These are phyloP conservation scores for Allolobophora icterica DNA, from an alignment of 2,888 invertebrate species.

Conservation along the genomic window DNA sequence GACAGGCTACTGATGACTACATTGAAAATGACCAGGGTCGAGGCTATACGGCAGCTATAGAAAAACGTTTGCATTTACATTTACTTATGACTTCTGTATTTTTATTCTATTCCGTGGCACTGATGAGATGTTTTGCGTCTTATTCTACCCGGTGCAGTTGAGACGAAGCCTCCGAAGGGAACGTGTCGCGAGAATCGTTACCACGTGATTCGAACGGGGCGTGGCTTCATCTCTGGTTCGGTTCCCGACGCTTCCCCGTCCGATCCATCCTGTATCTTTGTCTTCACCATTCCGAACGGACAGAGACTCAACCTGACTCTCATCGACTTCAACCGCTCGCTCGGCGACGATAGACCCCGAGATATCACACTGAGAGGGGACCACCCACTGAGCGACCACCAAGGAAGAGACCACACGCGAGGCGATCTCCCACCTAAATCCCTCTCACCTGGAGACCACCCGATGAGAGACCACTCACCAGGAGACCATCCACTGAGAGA, in stretches of 20 bases:
- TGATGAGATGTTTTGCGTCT: not conserved
- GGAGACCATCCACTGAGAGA: not conserved
- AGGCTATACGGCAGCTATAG: too few species aligned
- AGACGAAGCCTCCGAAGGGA: not conserved
- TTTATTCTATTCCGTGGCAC: not conserved
- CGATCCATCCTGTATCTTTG: constrained; percentile 27
- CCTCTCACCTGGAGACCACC: not conserved
- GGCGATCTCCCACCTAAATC: not conserved
- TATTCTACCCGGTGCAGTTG: not conserved
- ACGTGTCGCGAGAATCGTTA: constrained; percentile 29
- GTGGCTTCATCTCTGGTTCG: constrained; percentile 32
- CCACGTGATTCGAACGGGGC: constrained; percentile 9
- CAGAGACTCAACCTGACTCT: constrained; percentile 45
- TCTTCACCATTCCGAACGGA: constrained; percentile 37
- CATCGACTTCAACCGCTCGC: constrained; percentile 37
- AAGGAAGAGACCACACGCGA: not conserved
- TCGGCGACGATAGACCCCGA: not conserved
- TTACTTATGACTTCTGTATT: too few species aligned
- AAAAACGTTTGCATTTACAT: too few species aligned
- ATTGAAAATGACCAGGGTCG: too few species aligned
- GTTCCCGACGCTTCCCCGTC: not conserved
- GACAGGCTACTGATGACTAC: too few species aligned
- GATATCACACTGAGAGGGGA: not conserved
- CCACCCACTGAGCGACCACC: not conserved
- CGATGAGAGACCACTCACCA: not conserved